phyloP scores from a whole-genome alignment of 2,888 invertebrate genomes.

The Dinocampus coccinellae region DNA sequence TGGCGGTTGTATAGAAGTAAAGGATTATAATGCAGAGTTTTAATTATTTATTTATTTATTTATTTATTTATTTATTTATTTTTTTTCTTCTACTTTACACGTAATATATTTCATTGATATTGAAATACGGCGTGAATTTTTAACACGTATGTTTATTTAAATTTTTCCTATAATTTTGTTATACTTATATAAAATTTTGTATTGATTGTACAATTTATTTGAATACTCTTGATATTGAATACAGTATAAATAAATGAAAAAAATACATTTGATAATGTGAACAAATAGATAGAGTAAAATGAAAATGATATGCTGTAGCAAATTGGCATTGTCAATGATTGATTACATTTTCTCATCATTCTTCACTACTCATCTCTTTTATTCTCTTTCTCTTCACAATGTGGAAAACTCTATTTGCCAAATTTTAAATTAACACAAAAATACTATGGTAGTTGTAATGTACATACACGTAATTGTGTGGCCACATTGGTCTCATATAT shows the following conservation, averaged over 20 bases:
- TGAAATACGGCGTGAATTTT: slow-evolving; percentile 12
- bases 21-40: background rate
- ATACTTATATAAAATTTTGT: no score
- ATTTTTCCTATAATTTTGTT: background rate
- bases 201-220: no score
- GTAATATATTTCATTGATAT: slow-evolving; percentile 17
- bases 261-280: background rate
- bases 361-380: background rate
- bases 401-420: slow-evolving; percentile 31
- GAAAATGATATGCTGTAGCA: slow-evolving; percentile 7
- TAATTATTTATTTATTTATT: no score
- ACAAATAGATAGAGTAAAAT: background rate
- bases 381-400: background rate
- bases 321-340: slow-evolving; percentile 26
- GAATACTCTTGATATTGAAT: background rate
- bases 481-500: background rate
- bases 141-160: background rate
- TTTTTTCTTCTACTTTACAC: slow-evolving; percentile 2
- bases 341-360: slow-evolving; percentile 25
- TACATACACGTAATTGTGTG: background rate
- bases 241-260: background rate
- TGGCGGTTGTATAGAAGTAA: slow-evolving; percentile 10
- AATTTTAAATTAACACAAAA: slow-evolving; percentile 35
- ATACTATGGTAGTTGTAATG: slow-evolving; percentile 15
- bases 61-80: no score